Percentiles rank a stretch among this genome's conserved stretches.
phyloP scores from a whole-genome alignment of 30 jellyfish, hydroid and myxozoan species.

The Cassiopea xamachana region DNA sequence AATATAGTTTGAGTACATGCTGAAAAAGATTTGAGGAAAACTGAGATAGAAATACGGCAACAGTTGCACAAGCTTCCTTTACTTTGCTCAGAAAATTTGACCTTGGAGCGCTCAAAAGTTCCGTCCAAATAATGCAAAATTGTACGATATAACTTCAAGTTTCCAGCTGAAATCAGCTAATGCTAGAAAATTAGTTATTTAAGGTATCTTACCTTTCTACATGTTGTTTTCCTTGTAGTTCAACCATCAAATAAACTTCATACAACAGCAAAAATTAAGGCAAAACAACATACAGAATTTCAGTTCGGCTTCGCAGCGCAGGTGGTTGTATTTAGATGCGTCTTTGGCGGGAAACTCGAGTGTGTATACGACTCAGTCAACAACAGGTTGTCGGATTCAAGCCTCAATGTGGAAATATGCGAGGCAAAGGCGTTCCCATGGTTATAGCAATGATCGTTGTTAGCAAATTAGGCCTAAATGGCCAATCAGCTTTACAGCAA shows the following conservation, averaged over 20 bases:
- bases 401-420: conserved; percentile 74
- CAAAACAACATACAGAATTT: conserved; percentile 18
- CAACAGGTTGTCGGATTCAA: conserved; percentile 66
- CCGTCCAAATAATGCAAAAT: no score
- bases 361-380: conserved; percentile 65
- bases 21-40: background rate
- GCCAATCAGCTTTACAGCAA: background rate
- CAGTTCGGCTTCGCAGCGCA: conserved; percentile 47
- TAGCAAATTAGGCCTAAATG: background rate
- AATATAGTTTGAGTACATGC: background rate
- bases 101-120: background rate
- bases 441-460: background rate
- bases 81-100: background rate
- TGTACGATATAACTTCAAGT: no score
- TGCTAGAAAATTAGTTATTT: background rate
- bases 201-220: background rate
- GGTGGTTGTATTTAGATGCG: conserved; percentile 47
- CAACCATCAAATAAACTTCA: background rate
- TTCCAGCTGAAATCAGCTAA: no score
- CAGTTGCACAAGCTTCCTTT: background rate
- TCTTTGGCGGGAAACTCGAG: conserved; percentile 72
- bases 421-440: conserved; percentile 33
- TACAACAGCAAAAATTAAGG: background rate
- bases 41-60: no score
- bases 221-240: background rate